phyloP scores from a whole-genome alignment of 2,113 vertebrate genomes.

The Spea multiplicata region DNA sequence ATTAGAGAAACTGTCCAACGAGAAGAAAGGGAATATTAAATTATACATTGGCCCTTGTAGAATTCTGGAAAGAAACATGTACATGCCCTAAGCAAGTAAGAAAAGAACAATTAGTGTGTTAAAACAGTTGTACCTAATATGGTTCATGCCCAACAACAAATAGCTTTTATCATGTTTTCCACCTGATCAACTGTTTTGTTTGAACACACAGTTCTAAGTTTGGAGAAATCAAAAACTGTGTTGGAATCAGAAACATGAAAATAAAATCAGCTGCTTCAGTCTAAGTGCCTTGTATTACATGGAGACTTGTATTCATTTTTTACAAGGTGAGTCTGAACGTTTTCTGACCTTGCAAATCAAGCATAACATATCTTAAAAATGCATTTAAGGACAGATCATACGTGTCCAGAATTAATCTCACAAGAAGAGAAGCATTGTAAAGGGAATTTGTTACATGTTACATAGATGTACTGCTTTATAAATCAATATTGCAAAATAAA shows the following conservation, averaged over 20 bases:
- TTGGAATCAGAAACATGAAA: conserved; percentile 54
- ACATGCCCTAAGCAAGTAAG: conserved; percentile 59
- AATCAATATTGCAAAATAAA: neutral
- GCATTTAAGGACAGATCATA: conserved; percentile 21
- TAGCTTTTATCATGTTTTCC: conserved; percentile 67
- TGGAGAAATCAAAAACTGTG: conserved; percentile 58
- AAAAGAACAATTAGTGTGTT: conserved; percentile 59
- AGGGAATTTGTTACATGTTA: conserved; percentile 25
- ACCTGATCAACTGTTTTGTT: conserved; percentile 58
- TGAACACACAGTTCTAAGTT: conserved; percentile 57
- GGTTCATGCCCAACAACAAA: conserved; percentile 59
- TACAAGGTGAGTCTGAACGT: conserved; percentile 48
- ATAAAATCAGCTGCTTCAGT: conserved; percentile 58
- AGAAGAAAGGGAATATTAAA: conserved; percentile 55
- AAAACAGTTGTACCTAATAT: conserved; percentile 64
- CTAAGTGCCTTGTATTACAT: conserved; percentile 48
- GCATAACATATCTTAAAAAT: conserved; percentile 27
- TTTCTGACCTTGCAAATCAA: conserved; percentile 49
- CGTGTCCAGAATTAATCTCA: conserved; percentile 20
- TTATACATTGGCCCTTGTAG: conserved; percentile 60
- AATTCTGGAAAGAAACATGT: conserved; percentile 55
- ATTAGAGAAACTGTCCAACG: conserved; percentile 49
- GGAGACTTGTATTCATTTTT: conserved; percentile 52
- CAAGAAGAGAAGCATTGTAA: conserved; percentile 34
- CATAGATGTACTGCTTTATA: conserved; percentile 12